A percentile compares a stretch with the other conserved stretches of the same genome.
Conservation (phyloP, 2,797 vertebrate species). For the Intellagama lesueurii region DNA sequence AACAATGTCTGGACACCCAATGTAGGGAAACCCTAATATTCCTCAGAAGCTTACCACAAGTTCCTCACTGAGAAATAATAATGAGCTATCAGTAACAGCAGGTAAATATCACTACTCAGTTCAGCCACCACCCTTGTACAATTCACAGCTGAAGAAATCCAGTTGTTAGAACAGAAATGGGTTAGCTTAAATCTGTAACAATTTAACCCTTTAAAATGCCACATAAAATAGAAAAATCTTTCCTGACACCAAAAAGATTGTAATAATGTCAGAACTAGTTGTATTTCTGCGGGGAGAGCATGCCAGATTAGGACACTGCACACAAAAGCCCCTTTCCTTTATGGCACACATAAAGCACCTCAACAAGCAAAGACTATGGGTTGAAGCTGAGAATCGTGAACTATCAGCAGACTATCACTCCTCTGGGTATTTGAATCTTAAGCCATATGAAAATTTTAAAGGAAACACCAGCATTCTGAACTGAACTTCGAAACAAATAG, state of each 20-base stretch:
- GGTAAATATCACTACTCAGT: neutral
- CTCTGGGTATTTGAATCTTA: too few relatives aligned
- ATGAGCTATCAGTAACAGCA: neutral
- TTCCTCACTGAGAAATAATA: neutral
- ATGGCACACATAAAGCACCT: too few relatives aligned
- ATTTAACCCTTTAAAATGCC: neutral
- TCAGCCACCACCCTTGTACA: neutral
- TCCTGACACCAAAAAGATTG: neutral
- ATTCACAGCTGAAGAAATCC: neutral
- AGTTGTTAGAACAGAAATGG: too few relatives aligned
- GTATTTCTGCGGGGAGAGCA: too few relatives aligned
- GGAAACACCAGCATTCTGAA: neutral
- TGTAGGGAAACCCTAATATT: neutral
- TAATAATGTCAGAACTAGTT: too few relatives aligned
- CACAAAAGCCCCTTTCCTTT: too few relatives aligned
- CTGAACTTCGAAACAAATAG: neutral
- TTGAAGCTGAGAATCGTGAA: too few relatives aligned
- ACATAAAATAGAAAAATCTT: neutral
- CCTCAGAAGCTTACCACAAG: neutral
- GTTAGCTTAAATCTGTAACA: neutral
- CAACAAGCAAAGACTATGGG: too few relatives aligned
- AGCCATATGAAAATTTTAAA: neutral
- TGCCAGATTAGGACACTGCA: too few relatives aligned
- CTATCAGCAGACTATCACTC: too few relatives aligned
- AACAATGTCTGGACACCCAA: too few relatives aligned